phyloP scores from a whole-genome alignment of 2,888 invertebrate genomes.

The Habrosyne pyritoides region DNA sequence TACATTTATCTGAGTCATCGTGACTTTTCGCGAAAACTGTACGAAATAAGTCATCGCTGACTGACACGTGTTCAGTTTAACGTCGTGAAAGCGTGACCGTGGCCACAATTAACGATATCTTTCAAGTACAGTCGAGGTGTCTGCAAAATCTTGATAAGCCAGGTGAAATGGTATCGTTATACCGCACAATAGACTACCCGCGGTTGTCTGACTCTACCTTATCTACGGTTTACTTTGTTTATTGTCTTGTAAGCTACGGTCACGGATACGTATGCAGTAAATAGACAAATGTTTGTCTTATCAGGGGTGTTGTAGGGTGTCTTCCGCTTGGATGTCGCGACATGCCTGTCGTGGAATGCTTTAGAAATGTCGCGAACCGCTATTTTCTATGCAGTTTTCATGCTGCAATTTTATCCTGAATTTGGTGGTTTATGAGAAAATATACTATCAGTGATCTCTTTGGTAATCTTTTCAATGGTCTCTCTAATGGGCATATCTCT shows the following conservation, averaged over 20 bases:
- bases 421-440: too few relatives aligned
- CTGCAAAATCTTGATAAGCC: constrained; percentile 52
- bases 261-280: neutral
- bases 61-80: constrained; percentile 10
- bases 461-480: too few relatives aligned
- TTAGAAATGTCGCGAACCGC: neutral
- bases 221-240: constrained; percentile 5
- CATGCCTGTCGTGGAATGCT: neutral
- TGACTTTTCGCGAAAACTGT: constrained; percentile 6
- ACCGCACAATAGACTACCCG: constrained; percentile 45
- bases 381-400: neutral
- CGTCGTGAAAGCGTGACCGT: constrained; percentile 59
- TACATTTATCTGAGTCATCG: constrained; percentile 1
- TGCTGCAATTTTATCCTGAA: too few relatives aligned
- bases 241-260: constrained; percentile 2
- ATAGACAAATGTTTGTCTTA: neutral
- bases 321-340: neutral
- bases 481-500: too few relatives aligned
- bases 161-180: constrained; percentile 58
- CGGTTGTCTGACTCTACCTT: constrained; percentile 16
- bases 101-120: constrained; percentile 50
- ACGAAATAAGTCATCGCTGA: constrained; percentile 5
- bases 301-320: neutral
- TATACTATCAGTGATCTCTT: too few relatives aligned
- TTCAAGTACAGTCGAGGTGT: constrained; percentile 24